Evolutionary conservation across 1,140 invertebrate genomes (phyloP).

Genomic region (Drosophila novamexicana): DNA sequence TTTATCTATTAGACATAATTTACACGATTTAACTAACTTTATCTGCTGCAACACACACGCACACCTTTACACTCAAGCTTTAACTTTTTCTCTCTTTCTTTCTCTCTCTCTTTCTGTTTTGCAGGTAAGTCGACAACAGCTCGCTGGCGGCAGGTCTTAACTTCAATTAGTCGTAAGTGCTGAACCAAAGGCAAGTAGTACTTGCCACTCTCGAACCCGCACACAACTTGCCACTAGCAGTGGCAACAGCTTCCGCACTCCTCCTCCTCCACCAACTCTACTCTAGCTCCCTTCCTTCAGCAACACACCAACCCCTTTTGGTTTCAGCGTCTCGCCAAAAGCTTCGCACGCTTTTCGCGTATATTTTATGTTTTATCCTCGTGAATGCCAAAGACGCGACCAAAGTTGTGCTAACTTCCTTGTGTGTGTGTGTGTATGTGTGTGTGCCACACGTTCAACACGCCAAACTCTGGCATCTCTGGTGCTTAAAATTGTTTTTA

Average conservation of each 20-base stretch:
- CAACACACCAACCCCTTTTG: neutral
- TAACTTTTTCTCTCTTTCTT: slow-evolving; percentile 22
- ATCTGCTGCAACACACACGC: slow-evolving; percentile 26
- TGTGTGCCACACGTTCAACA: slow-evolving; percentile 25
- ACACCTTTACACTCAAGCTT: neutral
- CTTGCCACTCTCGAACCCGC: slow-evolving; percentile 21
- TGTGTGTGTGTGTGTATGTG: slow-evolving; percentile 7
- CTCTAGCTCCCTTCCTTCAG: neutral
- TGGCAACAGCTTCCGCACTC: too few relatives aligned
- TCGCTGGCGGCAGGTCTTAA: slow-evolving; percentile 41
- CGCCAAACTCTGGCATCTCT: slow-evolving; percentile 39
- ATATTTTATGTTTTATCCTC: slow-evolving; percentile 51
- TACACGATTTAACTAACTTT: slow-evolving; percentile 78
- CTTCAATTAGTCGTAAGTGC: slow-evolving; percentile 82
- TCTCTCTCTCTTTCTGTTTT: slow-evolving; percentile 38
- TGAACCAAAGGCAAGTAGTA: slow-evolving; percentile 28
- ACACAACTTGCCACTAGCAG: neutral
- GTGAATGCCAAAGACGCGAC: slow-evolving; percentile 4
- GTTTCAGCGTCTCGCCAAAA: slow-evolving; percentile 11
- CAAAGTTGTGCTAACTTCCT: slow-evolving; percentile 30
- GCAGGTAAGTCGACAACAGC: slow-evolving; percentile 62
- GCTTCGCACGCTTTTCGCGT: slow-evolving; percentile 46
- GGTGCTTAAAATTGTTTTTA: slow-evolving; percentile 56
- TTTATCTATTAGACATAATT: slow-evolving; percentile 81
- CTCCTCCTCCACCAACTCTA: neutral